Evolutionary conservation across 2,888 invertebrate genomes (phyloP), one percentile per base, ranked within the genome.

Genomic region (Neuroscelio doddi): DNA sequence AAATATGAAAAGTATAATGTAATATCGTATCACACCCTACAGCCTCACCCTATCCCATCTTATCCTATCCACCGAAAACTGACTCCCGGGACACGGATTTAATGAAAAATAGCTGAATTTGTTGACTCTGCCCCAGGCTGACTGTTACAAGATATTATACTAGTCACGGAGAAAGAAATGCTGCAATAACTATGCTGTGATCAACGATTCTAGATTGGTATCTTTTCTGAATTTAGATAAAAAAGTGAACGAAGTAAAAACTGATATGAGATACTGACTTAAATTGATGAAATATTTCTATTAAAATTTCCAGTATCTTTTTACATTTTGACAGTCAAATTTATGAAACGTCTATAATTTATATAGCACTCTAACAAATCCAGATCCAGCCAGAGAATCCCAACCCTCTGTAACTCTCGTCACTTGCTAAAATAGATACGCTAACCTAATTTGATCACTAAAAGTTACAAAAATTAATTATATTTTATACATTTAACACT

Each of bases 51-150:
- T 36, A 8, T 56, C 49, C n/a, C n/a, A n/a, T n/a, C n/a, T n/a
- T n/a, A n/a, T n/a, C n/a, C n/a, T n/a, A n/a, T 50, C 52, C 29
- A 29, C 64, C 51, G 45, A 26, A 46, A 52, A 39, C 32, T 64
- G 62, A 65, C 70, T 72, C 76, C 72, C 65, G 74, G 78, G 79
- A 76, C 73, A 55, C 62, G 75, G 77, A 78, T 79, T 79, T 80
- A 79, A 80, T 80, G 79, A 80, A 80, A 80, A 79, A 78, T 80
- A 72, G 78, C 74, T 69, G 76, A 78, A 80, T 79, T 78, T 78
- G 77, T 79, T 77, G 76, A 74, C 68, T 75, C 71, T 68, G 62
- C 68, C 66, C 51, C 26, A 24, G 30, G 56, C 39, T 27, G 21
- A 29, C 27, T 27, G n/a, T n/a, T n/a, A 3, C 17, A 29, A 15